Conservation (phyloP, 2,888 invertebrate genomes). For the Lithophane socia region DNA sequence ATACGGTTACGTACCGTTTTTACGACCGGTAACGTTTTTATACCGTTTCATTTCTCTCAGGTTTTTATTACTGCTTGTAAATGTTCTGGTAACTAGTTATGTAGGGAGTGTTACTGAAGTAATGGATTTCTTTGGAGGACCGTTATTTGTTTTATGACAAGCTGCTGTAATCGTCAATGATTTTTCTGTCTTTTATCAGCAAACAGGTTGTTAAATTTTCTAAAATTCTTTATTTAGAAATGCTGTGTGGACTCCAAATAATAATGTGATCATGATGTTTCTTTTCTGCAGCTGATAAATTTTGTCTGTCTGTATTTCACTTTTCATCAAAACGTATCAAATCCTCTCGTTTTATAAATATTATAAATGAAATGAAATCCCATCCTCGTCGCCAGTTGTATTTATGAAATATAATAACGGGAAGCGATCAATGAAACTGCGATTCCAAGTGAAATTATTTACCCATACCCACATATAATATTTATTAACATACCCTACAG, state of each 20-base stretch:
- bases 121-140: conserved; percentile 30
- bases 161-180: not conserved
- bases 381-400: too few relatives aligned
- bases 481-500: too few relatives aligned
- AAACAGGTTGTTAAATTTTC: not conserved
- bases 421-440: too few relatives aligned
- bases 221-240: not conserved
- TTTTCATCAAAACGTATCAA: not conserved
- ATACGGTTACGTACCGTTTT: conserved; percentile 51
- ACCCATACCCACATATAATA: too few relatives aligned
- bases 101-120: conserved; percentile 17
- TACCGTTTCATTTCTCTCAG: conserved; percentile 37
- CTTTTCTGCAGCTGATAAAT: not conserved
- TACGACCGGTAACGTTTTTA: conserved; percentile 58
- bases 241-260: too few relatives aligned
- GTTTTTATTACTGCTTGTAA: conserved; percentile 59
- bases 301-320: not conserved
- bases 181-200: conserved; percentile 4
- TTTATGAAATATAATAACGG: too few relatives aligned
- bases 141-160: conserved; percentile 15
- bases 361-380: too few relatives aligned
- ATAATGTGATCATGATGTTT: not conserved
- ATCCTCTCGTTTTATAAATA: not conserved
- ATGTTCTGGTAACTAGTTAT: conserved; percentile 37
- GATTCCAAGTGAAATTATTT: too few relatives aligned